A percentile compares a stretch with the other conserved stretches of the same genome.
Evolutionary conservation across 2,113 vertebrate species (phyloP).

Genomic region (Bufo bufo): DNA sequence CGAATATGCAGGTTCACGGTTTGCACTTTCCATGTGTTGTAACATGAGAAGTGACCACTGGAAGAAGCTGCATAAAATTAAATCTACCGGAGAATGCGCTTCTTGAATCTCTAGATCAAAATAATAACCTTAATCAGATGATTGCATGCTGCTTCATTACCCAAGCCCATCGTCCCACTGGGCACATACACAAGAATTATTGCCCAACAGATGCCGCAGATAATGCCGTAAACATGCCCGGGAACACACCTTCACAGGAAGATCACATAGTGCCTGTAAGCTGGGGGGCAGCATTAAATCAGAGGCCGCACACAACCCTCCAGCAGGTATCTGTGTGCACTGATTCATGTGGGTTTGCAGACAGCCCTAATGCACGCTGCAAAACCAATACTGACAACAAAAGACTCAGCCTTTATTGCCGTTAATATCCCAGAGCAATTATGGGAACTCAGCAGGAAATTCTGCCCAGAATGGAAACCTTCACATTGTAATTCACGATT

Average conservation of each 20-base stretch:
- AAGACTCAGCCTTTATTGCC: conserved; percentile 65
- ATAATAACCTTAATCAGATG: conserved; percentile 35
- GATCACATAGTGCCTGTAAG: not conserved
- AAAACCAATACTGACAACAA: conserved; percentile 61
- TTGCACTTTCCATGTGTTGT: not conserved
- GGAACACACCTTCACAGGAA: not conserved
- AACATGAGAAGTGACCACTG: conserved; percentile 8
- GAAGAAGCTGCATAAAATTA: not conserved
- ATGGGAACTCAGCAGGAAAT: conserved; percentile 63
- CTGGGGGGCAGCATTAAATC: conserved; percentile 24
- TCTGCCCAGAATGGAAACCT: conserved; percentile 62
- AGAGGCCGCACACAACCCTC: not conserved
- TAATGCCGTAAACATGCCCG: not conserved
- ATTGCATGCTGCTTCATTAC: conserved; percentile 28
- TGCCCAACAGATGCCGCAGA: not conserved
- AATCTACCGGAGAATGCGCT: conserved; percentile 19
- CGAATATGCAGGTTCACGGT: not conserved
- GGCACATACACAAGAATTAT: conserved; percentile 12
- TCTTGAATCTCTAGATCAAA: conserved; percentile 28
- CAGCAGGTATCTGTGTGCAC: conserved; percentile 47
- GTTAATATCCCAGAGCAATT: conserved; percentile 66
- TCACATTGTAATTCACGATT: conserved; percentile 56
- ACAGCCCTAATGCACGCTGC: conserved; percentile 56
- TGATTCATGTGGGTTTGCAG: conserved; percentile 58
- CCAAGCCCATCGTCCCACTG: not conserved